Conservation (phyloP, 2,797 vertebrate species). For the Avahi laniger region DNA sequence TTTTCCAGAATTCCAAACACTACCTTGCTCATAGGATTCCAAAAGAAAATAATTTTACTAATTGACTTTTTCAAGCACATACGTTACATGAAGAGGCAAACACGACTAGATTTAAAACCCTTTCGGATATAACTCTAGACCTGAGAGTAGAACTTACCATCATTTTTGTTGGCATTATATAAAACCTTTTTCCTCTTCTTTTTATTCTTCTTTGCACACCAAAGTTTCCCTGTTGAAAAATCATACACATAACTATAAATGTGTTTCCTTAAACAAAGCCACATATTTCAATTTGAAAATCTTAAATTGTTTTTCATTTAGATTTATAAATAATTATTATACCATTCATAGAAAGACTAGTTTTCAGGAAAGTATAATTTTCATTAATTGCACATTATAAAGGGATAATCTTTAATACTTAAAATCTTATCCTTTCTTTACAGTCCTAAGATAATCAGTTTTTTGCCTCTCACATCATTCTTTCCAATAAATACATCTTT, state of each 20-base stretch:
- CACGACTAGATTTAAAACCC: not conserved
- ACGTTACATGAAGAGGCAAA: not conserved
- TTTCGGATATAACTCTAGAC: not conserved
- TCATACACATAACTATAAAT: constrained; percentile 66
- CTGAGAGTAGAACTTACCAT: constrained; percentile 87
- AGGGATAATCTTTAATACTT: constrained; percentile 13
- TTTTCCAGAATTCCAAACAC: constrained; percentile 39
- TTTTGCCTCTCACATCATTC: constrained; percentile 20
- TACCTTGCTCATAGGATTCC: not conserved
- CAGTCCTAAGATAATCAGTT: not conserved
- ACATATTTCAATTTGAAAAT: constrained; percentile 44
- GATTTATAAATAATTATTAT: not conserved
- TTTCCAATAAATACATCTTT: not conserved
- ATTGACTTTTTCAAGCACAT: not conserved
- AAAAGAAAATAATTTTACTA: constrained; percentile 29
- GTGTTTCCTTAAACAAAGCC: constrained; percentile 26
- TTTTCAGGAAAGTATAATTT: constrained; percentile 46
- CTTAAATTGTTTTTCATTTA: constrained; percentile 30
- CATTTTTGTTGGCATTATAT: constrained; percentile 95
- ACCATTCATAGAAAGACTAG: not conserved
- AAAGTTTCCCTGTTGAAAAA: constrained; percentile 92
- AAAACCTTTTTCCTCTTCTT: constrained; percentile 97
- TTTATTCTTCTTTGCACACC: constrained; percentile 99
- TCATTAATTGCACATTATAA: not conserved
- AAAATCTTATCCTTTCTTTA: constrained; percentile 1